Base-by-base conservation (phyloP, 1,140 invertebrate genomes). In the Goniozus legneri region DNA sequence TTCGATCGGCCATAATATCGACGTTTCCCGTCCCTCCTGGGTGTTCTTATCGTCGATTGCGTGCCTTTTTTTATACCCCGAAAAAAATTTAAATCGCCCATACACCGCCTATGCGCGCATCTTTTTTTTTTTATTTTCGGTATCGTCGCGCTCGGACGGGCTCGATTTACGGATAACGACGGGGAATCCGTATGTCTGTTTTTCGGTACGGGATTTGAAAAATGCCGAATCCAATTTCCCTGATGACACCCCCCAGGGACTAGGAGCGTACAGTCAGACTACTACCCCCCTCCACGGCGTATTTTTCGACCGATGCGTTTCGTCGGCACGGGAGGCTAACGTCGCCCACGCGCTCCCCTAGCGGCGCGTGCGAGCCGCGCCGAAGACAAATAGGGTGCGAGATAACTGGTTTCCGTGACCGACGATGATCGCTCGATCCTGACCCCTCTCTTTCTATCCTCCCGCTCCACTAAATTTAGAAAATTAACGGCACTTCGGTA, bases 141-240 rank as follows among this genome's bases (percentile, higher is more conserved):
- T n/a, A n/a, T n/a, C n/a, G n/a, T n/a, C n/a, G n/a, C n/a, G n/a
- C n/a, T n/a, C n/a, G n/a, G n/a, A n/a, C n/a, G n/a, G n/a, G n/a
- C n/a, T n/a, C n/a, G n/a, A n/a, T n/a, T n/a, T n/a, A n/a, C n/a
- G n/a, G n/a, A n/a, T n/a, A n/a, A n/a, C 46, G 48, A 32, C 48
- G 45, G 55, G 55, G 58, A 52, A 54, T 52, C 37, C 50, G 32
- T 36, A 21, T 41, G 54, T 56, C 55, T 58, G 60, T 65, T 65
- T n/a, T 64, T 58, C 54, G 52, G 54, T 47, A 44, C 41, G 41
- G 49, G 48, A 61, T 58, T 64, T 66, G 69, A 69, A 71, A 73
- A 71, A 67, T 64, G 65, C 60, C 57, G 58, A 63, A 64, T 72
- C 66, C 69, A 71, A 75, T 73, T 75, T 75, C 63, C 62, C 65